Percentiles rank a stretch among this genome's conserved stretches.
These are phyloP conservation scores for Oscheius sp. DNA, from an alignment of 2,888 invertebrate species.

Conservation along the genomic window DNA sequence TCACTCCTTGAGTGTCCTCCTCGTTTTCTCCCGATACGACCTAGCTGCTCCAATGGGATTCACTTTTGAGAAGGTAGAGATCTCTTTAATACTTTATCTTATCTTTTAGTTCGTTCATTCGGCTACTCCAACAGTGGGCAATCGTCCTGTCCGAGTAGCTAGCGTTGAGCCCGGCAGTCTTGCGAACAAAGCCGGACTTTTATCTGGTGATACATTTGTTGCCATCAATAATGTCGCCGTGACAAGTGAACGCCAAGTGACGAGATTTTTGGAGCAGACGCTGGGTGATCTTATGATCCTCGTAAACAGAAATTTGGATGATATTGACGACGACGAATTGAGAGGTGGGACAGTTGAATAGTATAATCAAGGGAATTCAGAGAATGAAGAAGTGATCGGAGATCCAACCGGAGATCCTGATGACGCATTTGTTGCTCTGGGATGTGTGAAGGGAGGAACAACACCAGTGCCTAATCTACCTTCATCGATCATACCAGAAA, in stretches of 20 bases:
- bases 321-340: constrained; percentile 53
- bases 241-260: constrained; percentile 63
- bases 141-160: constrained; percentile 50
- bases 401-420: constrained; percentile 34
- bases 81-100: neutral
- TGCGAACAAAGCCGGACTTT: constrained; percentile 62
- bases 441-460: constrained; percentile 13
- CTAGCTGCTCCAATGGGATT: constrained; percentile 54
- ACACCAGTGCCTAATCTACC: neutral
- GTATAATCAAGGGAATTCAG: constrained; percentile 5
- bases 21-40: constrained; percentile 60
- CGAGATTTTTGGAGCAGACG: constrained; percentile 59
- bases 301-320: constrained; percentile 61
- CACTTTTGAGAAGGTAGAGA: constrained; percentile 42
- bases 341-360: constrained; percentile 31
- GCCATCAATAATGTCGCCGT: constrained; percentile 67
- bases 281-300: constrained; percentile 63
- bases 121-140: constrained; percentile 18
- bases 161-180: constrained; percentile 56
- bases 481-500: neutral
- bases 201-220: constrained; percentile 61
- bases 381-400: constrained; percentile 27
- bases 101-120: neutral
- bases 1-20: constrained; percentile 56
- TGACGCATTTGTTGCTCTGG: constrained; percentile 34